Conservation (phyloP, 1,140 invertebrate species). For the Apocrypta bakeri region DNA sequence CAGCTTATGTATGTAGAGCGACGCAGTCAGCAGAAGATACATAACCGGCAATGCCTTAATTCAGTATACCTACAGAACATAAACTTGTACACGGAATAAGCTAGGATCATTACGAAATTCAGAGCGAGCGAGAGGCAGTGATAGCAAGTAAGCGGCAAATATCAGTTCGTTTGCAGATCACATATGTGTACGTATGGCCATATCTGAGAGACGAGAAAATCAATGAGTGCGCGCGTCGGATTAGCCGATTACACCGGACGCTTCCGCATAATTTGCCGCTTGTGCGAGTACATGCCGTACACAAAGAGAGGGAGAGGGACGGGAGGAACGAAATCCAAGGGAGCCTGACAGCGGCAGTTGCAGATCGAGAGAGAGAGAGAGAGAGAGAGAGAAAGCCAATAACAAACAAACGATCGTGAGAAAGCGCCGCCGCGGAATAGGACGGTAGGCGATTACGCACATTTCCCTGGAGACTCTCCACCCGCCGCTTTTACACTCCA, state of each 20-base stretch:
- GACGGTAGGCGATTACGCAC: conserved; percentile 69
- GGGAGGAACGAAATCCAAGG: neutral
- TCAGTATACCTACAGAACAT: too few relatives aligned
- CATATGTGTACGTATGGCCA: neutral
- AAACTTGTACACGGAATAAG: neutral
- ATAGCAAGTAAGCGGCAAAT: neutral
- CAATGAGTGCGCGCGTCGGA: conserved; percentile 28
- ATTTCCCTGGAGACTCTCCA: conserved; percentile 67
- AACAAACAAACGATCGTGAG: conserved; percentile 66
- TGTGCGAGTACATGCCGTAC: too few relatives aligned
- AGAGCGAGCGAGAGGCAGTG: neutral
- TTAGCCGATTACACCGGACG: conserved; percentile 21
- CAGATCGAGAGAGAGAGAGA: neutral
- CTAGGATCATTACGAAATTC: neutral
- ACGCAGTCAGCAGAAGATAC: neutral
- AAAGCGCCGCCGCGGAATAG: conserved; percentile 63
- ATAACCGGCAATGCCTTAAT: neutral
- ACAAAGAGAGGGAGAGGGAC: neutral
- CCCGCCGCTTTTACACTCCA: conserved; percentile 53
- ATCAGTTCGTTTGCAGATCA: conserved; percentile 6
- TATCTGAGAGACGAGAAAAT: neutral
- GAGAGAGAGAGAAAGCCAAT: conserved; percentile 49
- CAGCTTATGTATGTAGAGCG: too few relatives aligned
- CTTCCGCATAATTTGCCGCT: conserved; percentile 23
- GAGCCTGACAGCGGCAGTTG: neutral